These are phyloP conservation scores for Zenarchopterus dispar DNA, from an alignment of 2,797 vertebrate genomes.

Conservation along the genomic window DNA sequence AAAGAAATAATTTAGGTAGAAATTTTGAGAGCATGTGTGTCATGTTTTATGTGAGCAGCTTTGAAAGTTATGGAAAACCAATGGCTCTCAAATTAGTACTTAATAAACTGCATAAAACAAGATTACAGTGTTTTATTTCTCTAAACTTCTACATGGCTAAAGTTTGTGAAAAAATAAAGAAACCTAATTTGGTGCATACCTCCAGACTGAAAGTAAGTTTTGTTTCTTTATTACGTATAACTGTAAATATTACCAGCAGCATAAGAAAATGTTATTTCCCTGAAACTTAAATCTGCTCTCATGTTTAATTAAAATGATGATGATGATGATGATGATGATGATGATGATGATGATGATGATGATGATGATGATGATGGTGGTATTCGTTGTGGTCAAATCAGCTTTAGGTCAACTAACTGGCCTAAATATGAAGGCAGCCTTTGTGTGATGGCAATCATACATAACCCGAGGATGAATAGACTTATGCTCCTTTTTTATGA, in stretches of 20 bases:
- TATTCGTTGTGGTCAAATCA: constrained; percentile 34
- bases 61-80: no score
- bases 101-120: no score
- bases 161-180: no score
- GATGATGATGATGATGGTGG: background rate
- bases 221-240: no score
- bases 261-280: background rate
- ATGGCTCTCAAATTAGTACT: no score
- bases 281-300: background rate
- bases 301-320: constrained; percentile 7
- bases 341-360: background rate
- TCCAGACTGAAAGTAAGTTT: no score
- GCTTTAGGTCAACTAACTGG: constrained; percentile 41
- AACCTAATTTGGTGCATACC: no score
- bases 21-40: background rate
- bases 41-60: background rate
- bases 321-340: background rate
- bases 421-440: constrained; percentile 39
- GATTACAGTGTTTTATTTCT: no score
- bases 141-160: no score
- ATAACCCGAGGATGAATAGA: constrained; percentile 35
- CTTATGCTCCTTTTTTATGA: constrained; percentile 24
- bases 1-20: constrained; percentile 11
- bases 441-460: constrained; percentile 11
- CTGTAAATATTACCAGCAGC: no score